Evolutionary conservation across 2,797 vertebrate species (phyloP).

Genomic region (Odontamblyopus rebecca): DNA sequence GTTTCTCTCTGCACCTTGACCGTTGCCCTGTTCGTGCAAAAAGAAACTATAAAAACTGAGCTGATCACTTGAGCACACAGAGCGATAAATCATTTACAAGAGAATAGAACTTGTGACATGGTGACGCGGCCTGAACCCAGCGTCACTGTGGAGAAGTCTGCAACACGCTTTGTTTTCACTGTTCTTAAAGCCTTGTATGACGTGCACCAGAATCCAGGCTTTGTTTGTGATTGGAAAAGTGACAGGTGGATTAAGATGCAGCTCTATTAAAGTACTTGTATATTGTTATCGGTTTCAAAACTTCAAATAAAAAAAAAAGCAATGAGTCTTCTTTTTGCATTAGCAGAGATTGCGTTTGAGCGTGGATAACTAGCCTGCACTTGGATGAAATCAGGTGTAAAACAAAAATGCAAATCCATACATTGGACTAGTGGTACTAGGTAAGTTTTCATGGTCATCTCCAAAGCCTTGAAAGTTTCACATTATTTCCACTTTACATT

Average conservation of each 20-base stretch:
- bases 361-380: too few relatives aligned
- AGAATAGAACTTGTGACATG: conserved; percentile 2
- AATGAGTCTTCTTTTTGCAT: too few relatives aligned
- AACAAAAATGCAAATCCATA: too few relatives aligned
- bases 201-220: background rate
- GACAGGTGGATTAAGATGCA: too few relatives aligned
- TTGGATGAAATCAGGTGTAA: too few relatives aligned
- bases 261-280: background rate
- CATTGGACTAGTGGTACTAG: too few relatives aligned
- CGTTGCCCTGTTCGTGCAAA: conserved; percentile 13
- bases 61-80: conserved; percentile 10
- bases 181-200: background rate
- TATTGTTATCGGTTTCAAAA: background rate
- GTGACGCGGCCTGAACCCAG: conserved; percentile 9
- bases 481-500: too few relatives aligned
- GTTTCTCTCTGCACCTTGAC: conserved; percentile 3
- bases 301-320: background rate
- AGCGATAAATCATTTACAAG: conserved; percentile 40
- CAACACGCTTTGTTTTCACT: background rate
- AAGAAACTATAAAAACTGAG: conserved; percentile 20
- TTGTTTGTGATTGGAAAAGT: background rate
- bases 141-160: background rate
- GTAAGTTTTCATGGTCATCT: too few relatives aligned
- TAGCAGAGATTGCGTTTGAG: too few relatives aligned
- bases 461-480: too few relatives aligned